phyloP scores from a whole-genome alignment of 2,113 vertebrate genomes.

The Amia ocellicauda region DNA sequence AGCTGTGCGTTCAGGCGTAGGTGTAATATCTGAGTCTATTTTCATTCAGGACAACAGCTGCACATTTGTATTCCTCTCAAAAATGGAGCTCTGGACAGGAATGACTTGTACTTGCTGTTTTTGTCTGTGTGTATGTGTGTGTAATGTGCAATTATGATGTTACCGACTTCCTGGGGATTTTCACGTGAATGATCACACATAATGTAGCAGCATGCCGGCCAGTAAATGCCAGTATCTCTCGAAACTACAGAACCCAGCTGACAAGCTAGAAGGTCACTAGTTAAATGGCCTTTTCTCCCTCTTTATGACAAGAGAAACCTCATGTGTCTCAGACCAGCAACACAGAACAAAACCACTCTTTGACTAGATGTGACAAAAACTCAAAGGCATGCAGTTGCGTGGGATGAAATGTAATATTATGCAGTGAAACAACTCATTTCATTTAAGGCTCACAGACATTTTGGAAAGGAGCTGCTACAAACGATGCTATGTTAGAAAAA shows the following conservation, averaged over 20 bases:
- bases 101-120: slow-evolving; percentile 39
- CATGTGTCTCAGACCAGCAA: neutral
- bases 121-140: neutral
- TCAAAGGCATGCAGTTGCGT: too few species aligned
- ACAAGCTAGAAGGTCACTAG: slow-evolving; percentile 14
- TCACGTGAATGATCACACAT: too few species aligned
- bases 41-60: too few species aligned
- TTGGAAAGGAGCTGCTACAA: too few species aligned
- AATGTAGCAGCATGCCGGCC: too few species aligned
- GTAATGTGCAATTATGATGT: neutral
- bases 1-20: too few species aligned
- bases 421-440: too few species aligned
- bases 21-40: too few species aligned
- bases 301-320: slow-evolving; percentile 13
- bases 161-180: slow-evolving; percentile 1
- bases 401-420: too few species aligned
- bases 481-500: too few species aligned
- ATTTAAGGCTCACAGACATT: too few species aligned
- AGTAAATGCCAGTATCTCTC: too few species aligned
- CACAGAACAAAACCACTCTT: neutral
- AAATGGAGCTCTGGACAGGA: slow-evolving; percentile 29
- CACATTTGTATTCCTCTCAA: slow-evolving; percentile 20
- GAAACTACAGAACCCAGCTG: slow-evolving; percentile 13
- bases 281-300: slow-evolving; percentile 15
- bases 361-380: neutral